A percentile compares a stretch with the other conserved stretches of the same genome.
phyloP scores from a whole-genome alignment of 2,888 invertebrate genomes.

The Masnerella sp. region DNA sequence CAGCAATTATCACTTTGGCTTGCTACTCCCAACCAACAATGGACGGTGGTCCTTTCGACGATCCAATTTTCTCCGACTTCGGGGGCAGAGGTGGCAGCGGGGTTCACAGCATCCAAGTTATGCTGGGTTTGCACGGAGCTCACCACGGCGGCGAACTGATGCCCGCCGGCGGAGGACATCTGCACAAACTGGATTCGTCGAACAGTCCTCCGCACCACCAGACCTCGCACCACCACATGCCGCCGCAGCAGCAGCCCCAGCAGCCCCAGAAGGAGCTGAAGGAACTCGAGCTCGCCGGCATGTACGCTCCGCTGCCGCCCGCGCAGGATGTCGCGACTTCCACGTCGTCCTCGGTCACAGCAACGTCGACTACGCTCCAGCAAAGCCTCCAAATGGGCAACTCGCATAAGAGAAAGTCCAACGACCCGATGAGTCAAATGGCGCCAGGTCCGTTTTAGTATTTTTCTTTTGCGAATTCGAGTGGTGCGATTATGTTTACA shows the following conservation, averaged over 20 bases:
- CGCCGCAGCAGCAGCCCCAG: slow-evolving; percentile 78
- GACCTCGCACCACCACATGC: slow-evolving; percentile 71
- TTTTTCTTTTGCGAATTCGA: no score
- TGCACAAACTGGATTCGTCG: slow-evolving; percentile 78
- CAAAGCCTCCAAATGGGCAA: slow-evolving; percentile 72
- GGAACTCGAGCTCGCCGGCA: slow-evolving; percentile 74
- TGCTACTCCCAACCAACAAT: slow-evolving; percentile 78
- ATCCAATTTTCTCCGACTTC: slow-evolving; percentile 89
- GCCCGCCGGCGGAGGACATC: slow-evolving; percentile 71
- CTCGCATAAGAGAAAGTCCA: slow-evolving; percentile 72
- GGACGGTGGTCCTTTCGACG: slow-evolving; percentile 87
- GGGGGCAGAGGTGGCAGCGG: slow-evolving; percentile 80
- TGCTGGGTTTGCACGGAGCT: slow-evolving; percentile 81
- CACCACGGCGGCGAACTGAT: slow-evolving; percentile 74
- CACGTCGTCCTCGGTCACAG: slow-evolving; percentile 73
- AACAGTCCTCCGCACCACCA: slow-evolving; percentile 77
- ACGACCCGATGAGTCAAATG: slow-evolving; percentile 71
- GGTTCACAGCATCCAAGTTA: slow-evolving; percentile 83
- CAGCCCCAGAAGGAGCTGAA: slow-evolving; percentile 77
- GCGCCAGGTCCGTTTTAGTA: slow-evolving; percentile 72
- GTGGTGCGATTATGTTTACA: no score
- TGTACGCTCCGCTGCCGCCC: slow-evolving; percentile 74
- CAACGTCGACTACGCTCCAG: slow-evolving; percentile 76
- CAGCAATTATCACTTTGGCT: no score
- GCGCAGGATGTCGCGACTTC: slow-evolving; percentile 78